Conservation (phyloP, 2,797 vertebrate genomes). For the Eremophila alpestris region DNA sequence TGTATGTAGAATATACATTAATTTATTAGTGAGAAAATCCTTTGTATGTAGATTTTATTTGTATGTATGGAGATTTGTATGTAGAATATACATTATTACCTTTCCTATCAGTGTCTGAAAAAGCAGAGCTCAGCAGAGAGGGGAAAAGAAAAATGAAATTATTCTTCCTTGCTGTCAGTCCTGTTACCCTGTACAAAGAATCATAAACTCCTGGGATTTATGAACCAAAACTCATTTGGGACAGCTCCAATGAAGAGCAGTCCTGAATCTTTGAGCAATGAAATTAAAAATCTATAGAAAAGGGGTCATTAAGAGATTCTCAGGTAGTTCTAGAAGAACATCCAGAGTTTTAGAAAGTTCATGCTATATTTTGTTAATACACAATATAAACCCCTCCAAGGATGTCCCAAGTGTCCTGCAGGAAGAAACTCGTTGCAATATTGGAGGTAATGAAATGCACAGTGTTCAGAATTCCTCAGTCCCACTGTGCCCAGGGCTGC, state of each 20-base stretch:
- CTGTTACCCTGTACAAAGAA: background rate
- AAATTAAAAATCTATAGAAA: background rate
- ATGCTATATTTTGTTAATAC: background rate
- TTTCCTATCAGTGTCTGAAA: background rate
- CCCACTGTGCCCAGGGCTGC: background rate
- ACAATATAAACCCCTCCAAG: background rate
- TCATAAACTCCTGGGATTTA: background rate
- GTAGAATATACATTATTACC: background rate
- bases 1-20: background rate
- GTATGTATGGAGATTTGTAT: background rate
- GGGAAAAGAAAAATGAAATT: no score
- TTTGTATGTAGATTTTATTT: background rate
- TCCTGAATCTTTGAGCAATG: background rate
- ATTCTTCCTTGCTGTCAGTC: background rate
- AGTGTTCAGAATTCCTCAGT: background rate
- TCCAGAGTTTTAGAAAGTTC: conserved; percentile 2
- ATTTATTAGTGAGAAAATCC: background rate
- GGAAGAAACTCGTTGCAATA: background rate
- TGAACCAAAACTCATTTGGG: background rate
- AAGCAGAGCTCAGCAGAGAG: background rate
- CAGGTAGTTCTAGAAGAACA: background rate
- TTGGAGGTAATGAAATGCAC: background rate
- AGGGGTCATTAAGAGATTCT: background rate
- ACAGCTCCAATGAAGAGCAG: background rate
- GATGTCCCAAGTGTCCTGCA: background rate